Evolutionary conservation across 2,113 vertebrate species (phyloP), one percentile per base, ranked within the genome.

Genomic region (Thamnophis sirtalis): DNA sequence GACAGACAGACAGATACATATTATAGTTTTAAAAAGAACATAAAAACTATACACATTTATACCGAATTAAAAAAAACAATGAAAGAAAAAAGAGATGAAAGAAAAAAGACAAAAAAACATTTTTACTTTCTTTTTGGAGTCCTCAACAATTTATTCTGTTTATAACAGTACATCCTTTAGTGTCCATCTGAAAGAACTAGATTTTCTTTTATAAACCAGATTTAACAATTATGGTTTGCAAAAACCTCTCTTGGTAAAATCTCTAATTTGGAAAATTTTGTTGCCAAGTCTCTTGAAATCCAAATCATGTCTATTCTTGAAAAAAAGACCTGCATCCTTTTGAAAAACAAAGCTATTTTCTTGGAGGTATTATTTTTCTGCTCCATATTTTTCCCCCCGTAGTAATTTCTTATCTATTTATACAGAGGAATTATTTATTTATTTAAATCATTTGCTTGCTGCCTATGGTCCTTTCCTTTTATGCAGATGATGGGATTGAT

Each of bases 401-500:
- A 84, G 0, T 28, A 13, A 24, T 58, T 58, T 58, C 7, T 24
- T 22, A 6, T 58, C 56, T 24, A 22, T 58, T 5, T 56, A 9
- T 26, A 10, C 84, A 9, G 55, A 87, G 4, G 90, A 88, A 93
- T 92, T 91, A 8, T 11, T 73, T 3, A 0, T 0, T 24, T 93
- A 0, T 90, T 86, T 89, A 26, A 90, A 33, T 43, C 13, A 51
- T 17, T n/a, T 56, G 4, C 22, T 43, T 55, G 28, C n/a, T 26
- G 13, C 5, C 89, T 4, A 0, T 0, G 28, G 0, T 85, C 0
- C 0, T 93, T 84, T 56, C 91, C 51, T 89, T 93, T 90, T 88
- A 91, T 88, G 80, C 96, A 99, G 99, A 99, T 96, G 99, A 99
- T 43, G 99, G 99, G 0, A 99, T 99, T 86, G 99, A 99, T 11